These are phyloP conservation scores for Nyctibius bracteatus DNA, from an alignment of 2,113 vertebrate species.

Conservation along the genomic window DNA sequence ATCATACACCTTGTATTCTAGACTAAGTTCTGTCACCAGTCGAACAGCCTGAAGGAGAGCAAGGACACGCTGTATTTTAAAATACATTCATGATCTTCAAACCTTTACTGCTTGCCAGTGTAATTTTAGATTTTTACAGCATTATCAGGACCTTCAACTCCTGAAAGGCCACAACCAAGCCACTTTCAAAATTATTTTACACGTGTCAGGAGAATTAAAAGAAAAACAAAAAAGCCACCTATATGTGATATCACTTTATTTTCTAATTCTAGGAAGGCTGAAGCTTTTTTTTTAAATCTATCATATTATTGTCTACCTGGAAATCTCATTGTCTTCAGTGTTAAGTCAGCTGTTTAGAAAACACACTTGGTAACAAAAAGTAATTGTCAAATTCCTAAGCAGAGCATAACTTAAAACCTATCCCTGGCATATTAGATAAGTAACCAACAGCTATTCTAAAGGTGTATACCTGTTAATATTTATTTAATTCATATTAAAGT, in stretches of 20 bases:
- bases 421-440: neutral
- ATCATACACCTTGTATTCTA: slow-evolving; percentile 90
- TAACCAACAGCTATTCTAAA: neutral
- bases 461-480: neutral
- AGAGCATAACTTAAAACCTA: neutral
- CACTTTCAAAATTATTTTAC: neutral
- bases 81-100: neutral
- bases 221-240: neutral
- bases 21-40: slow-evolving; percentile 87
- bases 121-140: neutral
- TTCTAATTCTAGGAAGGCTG: neutral
- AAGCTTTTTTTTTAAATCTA: neutral
- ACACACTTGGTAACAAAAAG: neutral
- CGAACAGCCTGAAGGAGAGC: slow-evolving; percentile 80
- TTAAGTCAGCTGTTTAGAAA: neutral
- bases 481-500: neutral
- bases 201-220: neutral
- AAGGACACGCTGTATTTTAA: neutral
- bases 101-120: neutral
- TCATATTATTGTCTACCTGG: neutral
- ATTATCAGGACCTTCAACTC: neutral
- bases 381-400: neutral
- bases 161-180: neutral
- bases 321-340: neutral
- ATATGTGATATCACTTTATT: neutral